Evolutionary conservation across 2,797 vertebrate species (phyloP), one percentile per base, ranked within the genome.

Genomic region (Lemur catta): DNA sequence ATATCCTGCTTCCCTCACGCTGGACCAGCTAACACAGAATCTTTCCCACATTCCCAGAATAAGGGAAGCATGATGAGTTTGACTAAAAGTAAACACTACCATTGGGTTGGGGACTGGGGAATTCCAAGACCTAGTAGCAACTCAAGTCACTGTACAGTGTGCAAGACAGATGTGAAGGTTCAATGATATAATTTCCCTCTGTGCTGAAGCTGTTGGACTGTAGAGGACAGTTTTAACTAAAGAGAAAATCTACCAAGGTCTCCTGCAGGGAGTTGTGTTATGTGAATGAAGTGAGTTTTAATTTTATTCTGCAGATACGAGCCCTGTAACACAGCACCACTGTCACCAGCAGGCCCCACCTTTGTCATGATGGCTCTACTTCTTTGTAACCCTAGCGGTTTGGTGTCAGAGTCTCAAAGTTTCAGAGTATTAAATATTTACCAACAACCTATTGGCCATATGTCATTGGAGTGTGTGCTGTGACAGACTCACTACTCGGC

Each of bases 361-460:
- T 98, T 98, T 98, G 97, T 98, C 95, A 92, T 95, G 94, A 85
- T 97, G 89, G 89, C 97, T 98, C 95, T 98, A 82, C 98, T 97
- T 97, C 95, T 97, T 96, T 98, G 99, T 98, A 98, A 99, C 76
- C 69, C 94, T 90, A 98, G 98, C 85, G 38, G 95, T 96, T 98
- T 97, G 98, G 97, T 93, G 59, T 95, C 95, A 96, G 93, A 96
- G 97, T 98, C 98, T 99, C 98, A 96, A 96, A 46, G 98, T 99
- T 99, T 99, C 99, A 98, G 96, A 96, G 96, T 94, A 99, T 99
- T 98, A 99, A 99, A 99, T 99, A 99, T 99, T 99, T 99, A 99
- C 98, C 97, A 97, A 95, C 98, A 98, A 98, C 97, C 98, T 98
- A 99, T 97, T 98, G 96, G 98, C 99, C 99, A 98, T 98, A 99